phyloP scores from a whole-genome alignment of 2,113 vertebrate species.

The Naja naja region DNA sequence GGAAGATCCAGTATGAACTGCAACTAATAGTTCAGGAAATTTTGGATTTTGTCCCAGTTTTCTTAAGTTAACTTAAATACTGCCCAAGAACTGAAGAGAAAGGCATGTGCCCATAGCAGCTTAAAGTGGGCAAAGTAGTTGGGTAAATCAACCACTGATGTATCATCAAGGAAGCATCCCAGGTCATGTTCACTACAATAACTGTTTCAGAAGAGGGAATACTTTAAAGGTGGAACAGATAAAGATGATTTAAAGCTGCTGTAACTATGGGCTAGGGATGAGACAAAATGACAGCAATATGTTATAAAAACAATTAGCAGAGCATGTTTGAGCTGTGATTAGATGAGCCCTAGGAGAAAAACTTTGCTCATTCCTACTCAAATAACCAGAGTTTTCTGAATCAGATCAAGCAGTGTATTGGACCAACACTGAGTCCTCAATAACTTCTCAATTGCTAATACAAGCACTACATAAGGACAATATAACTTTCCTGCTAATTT shows the following conservation, averaged over 20 bases:
- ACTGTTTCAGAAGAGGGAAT: neutral
- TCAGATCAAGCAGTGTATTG: neutral
- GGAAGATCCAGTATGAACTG: neutral
- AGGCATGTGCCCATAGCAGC: neutral
- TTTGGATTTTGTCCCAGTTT: neutral
- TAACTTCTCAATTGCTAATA: neutral
- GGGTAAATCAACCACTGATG: neutral
- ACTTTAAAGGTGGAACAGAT: neutral
- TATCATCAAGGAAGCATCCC: neutral
- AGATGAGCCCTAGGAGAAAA: neutral
- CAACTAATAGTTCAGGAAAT: neutral
- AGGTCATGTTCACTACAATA: neutral
- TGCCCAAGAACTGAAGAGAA: neutral
- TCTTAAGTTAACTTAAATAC: neutral
- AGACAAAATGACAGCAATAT: neutral
- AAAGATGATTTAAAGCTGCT: neutral
- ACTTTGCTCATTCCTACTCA: neutral
- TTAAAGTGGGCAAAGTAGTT: neutral
- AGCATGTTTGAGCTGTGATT: neutral
- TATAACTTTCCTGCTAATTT: neutral
- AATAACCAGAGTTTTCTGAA: neutral
- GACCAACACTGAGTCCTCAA: neutral
- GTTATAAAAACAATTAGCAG: neutral
- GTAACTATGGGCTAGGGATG: neutral
- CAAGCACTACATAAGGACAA: neutral